A percentile compares a stretch with the other conserved stretches of the same genome.
phyloP scores from a whole-genome alignment of 1,140 invertebrate species.

The Drosophila sulfurigaster region DNA sequence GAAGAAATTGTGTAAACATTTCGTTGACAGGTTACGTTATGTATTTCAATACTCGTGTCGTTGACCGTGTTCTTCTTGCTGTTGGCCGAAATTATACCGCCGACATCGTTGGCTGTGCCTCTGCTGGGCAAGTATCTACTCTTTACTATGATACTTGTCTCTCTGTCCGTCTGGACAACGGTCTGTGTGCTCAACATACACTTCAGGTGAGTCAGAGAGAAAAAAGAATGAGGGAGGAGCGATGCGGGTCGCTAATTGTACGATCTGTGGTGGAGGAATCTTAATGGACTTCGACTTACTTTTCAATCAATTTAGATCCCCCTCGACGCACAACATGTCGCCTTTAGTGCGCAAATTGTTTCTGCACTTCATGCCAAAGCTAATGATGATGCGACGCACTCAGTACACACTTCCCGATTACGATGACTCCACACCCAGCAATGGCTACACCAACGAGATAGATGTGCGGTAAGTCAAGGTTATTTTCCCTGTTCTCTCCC shows the following conservation, averaged over 20 bases:
- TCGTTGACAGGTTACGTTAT: slow-evolving; percentile 91
- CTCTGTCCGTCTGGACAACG: slow-evolving; percentile 98
- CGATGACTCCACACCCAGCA: slow-evolving; percentile 90
- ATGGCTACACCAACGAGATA: slow-evolving; percentile 91
- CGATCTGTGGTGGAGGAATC: background rate
- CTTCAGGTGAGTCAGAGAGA: slow-evolving; percentile 91
- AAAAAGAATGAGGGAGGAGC: background rate
- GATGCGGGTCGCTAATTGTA: background rate
- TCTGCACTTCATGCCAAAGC: slow-evolving; percentile 94
- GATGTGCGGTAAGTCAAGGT: slow-evolving; percentile 89
- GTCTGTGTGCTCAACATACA: slow-evolving; percentile 99
- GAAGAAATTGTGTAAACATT: slow-evolving; percentile 77
- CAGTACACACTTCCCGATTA: slow-evolving; percentile 93
- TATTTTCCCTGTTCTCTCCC: background rate
- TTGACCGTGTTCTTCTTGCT: slow-evolving; percentile 99
- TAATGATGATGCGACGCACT: slow-evolving; percentile 95
- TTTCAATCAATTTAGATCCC: slow-evolving; percentile 89
- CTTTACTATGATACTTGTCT: slow-evolving; percentile 99
- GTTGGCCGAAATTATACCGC: slow-evolving; percentile 98
- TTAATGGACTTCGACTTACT: background rate
- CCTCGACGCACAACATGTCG: slow-evolving; percentile 98
- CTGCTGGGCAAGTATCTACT: slow-evolving; percentile 97
- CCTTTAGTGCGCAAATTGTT: slow-evolving; percentile 95
- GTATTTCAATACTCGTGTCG: slow-evolving; percentile 98
- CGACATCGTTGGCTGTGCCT: slow-evolving; percentile 98